Percentiles rank a stretch among this genome's conserved stretches.
These are phyloP conservation scores for Macropodus opercularis DNA, from an alignment of 2,797 vertebrate species.

Conservation along the genomic window DNA sequence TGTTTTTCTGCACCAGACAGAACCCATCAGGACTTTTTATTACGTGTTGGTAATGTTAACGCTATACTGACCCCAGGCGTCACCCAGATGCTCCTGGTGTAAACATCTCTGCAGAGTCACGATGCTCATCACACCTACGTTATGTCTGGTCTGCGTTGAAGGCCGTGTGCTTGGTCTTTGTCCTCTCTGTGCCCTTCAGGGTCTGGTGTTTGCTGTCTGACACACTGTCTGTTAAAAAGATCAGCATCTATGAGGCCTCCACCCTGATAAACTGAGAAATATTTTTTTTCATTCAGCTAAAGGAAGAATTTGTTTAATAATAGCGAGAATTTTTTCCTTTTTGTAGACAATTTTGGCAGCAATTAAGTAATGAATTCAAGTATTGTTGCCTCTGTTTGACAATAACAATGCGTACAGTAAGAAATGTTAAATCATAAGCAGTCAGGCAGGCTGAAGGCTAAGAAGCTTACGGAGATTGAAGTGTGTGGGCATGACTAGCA, in stretches of 20 bases:
- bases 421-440: no score
- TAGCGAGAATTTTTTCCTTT: background rate
- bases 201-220: conserved; percentile 19
- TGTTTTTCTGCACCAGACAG: conserved; percentile 48
- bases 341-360: background rate
- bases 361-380: no score
- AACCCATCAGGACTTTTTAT: conserved; percentile 63
- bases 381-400: no score
- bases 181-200: conserved; percentile 18
- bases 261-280: background rate
- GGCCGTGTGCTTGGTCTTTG: conserved; percentile 52
- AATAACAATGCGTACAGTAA: no score
- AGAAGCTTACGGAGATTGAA: conserved; percentile 38
- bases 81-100: conserved; percentile 77
- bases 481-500: conserved; percentile 32
- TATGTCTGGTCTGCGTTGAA: conserved; percentile 29
- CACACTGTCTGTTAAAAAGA: background rate
- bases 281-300: no score
- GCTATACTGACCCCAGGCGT: conserved; percentile 69
- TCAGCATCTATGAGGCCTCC: no score
- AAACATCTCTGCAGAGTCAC: conserved; percentile 67
- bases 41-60: conserved; percentile 68
- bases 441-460: conserved; percentile 1
- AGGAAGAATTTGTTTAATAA: background rate
- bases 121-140: conserved; percentile 52